Conservation (phyloP, 2,888 invertebrate genomes). For the Xestia rhomboidea region DNA sequence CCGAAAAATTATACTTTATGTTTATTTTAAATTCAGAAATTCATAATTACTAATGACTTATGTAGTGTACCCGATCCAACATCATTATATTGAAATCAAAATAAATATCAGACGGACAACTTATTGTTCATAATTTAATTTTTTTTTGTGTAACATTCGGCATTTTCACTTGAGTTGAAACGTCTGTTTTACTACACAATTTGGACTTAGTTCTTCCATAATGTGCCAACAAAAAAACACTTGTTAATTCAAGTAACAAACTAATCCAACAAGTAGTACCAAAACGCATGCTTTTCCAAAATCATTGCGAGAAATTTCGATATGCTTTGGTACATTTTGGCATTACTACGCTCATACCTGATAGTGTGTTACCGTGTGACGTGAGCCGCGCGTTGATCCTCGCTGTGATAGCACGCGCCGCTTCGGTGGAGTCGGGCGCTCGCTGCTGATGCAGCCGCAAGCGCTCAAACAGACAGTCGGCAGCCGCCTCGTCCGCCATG, state of each 20-base stretch:
- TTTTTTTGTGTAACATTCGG: background rate
- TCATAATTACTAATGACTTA: no score
- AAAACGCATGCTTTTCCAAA: background rate
- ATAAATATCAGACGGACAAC: background rate
- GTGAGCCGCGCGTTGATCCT: conserved; percentile 86
- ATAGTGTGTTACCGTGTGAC: conserved; percentile 79
- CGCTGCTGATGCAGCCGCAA: conserved; percentile 86
- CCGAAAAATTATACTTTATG: no score
- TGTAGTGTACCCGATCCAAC: background rate
- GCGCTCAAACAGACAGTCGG: conserved; percentile 87
- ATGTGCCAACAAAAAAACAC: background rate
- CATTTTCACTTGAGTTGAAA: background rate
- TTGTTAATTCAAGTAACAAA: background rate
- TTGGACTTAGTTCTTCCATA: background rate
- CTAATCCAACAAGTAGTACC: background rate
- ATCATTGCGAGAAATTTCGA: background rate
- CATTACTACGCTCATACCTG: background rate
- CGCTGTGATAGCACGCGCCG: conserved; percentile 85
- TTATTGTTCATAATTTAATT: background rate
- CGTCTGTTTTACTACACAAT: background rate
- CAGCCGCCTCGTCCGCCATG: conserved; percentile 87
- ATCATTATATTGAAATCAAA: background rate
- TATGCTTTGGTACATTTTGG: conserved; percentile 1
- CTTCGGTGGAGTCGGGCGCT: conserved; percentile 84
- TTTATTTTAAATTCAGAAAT: no score